Evolutionary conservation across 2,888 invertebrate genomes (phyloP), one percentile per base, ranked within the genome.

Genomic region (Spodoptera picta): DNA sequence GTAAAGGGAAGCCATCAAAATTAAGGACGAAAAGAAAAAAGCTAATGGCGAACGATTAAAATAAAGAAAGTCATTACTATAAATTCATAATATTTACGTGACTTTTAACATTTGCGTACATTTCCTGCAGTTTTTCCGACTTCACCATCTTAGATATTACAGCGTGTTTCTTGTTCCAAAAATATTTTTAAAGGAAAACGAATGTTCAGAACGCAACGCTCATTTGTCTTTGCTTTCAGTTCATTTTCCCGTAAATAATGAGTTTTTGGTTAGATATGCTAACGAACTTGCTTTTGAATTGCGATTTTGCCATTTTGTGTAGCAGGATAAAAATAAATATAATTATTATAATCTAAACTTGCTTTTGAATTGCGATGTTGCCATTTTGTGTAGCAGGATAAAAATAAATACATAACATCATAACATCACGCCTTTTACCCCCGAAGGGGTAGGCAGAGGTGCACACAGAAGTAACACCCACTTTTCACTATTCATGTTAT

Each of bases 1-100:
- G 31, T 72, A 60, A 71, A 71, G 10, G 46, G 45, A 60, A 71
- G n/a, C 56, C 57, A 56, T 52, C 24, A 70, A 75, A 59, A 70
- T 64, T 46, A 56, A 44, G 42, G 42, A 19, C 27, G 45, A 52
- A 65, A 64, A 57, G 55, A 44, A 64, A 65, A 71, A 71, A 46
- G 44, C 24, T 71, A 71, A 75, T 54, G 60, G 52, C 47, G 48
- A 41, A 41, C 47, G 24, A 52, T 46, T 48, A 65, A 24, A 43
- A 10, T 44, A 45, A 71, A 31, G 36, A 54, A 53, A 41, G 44
- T 45, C 49, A 46, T 52, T 65, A 52, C 53, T 46, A 31, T 65
- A 56, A 63, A 71, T 75, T 60, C n/a, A 58, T 51, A 57, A 60
- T 46, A 57, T 66, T 66, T 57, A 57, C 68, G 56, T 62, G 53